These are phyloP conservation scores for Caenorhabditis panamensis DNA, from an alignment of 2,888 invertebrate species.

Conservation along the genomic window DNA sequence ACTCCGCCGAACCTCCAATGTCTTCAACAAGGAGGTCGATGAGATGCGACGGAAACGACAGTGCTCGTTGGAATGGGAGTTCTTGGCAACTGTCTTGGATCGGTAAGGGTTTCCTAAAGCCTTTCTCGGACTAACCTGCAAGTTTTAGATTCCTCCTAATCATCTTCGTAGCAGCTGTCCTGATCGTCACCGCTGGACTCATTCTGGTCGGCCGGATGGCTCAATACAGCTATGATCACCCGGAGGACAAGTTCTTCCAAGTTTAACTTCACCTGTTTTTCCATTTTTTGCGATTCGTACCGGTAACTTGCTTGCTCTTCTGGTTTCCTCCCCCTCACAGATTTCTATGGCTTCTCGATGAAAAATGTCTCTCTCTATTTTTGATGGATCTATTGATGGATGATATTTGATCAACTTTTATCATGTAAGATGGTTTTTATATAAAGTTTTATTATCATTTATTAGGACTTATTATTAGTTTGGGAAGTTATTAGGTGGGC, in stretches of 20 bases:
- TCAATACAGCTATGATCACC: slow-evolving; percentile 72
- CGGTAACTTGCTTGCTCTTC: slow-evolving; percentile 54
- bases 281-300: slow-evolving; percentile 46
- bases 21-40: slow-evolving; percentile 68
- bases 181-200: slow-evolving; percentile 77
- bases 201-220: slow-evolving; percentile 77
- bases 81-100: slow-evolving; percentile 80
- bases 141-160: slow-evolving; percentile 75
- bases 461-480: slow-evolving; percentile 26
- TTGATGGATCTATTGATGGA: too few species aligned
- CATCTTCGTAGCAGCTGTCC: slow-evolving; percentile 72
- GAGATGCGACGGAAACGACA: slow-evolving; percentile 71
- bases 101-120: slow-evolving; percentile 38
- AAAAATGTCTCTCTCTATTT: too few species aligned
- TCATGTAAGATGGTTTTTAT: too few species aligned
- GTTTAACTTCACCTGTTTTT: slow-evolving; percentile 36
- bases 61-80: slow-evolving; percentile 80
- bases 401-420: too few species aligned
- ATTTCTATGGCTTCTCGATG: slow-evolving; percentile 49
- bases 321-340: slow-evolving; percentile 41
- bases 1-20: slow-evolving; percentile 65
- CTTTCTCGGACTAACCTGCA: neutral
- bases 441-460: slow-evolving; percentile 8
- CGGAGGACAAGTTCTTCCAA: slow-evolving; percentile 57
- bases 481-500: neutral